Evolutionary conservation across 2,888 invertebrate species (phyloP), one percentile per base, ranked within the genome.

Genomic region (Cactoblastis cactorum): DNA sequence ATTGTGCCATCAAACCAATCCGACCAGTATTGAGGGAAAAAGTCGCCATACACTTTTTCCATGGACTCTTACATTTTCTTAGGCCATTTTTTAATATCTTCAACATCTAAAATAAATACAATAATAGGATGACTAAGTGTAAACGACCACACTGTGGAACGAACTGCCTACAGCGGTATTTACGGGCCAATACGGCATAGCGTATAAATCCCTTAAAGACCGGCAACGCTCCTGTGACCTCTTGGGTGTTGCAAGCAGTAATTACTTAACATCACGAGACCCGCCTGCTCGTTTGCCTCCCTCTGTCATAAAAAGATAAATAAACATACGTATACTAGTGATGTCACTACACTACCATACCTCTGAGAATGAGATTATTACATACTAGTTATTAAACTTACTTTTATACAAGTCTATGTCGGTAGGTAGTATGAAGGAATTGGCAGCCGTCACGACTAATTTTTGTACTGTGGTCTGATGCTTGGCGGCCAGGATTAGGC

Each of bases 81-180:
- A 4, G 96, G 96, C 97, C 97, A 97, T 39, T 91, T 91, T 49
- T 91, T 92, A 1, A 96, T 90, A 71, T 96, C 94, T 53, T 92
- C 87, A 39, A 95, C 92, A 66, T 86, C 94, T 94, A 69, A 19
- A 85, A 87, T 45, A 32, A 37, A n/a, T 28, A 38, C 62, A 12
- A 8, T 32, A 8, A 8, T 8, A 22, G 3, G 22, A 5, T 4
- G 22, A 22, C 22, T 22, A 4, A 22, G 3, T 5, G 3, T 22
- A 22, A 22, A 22, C 22, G 3, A 28, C 8, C 8, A 28, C 28
- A 28, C n/a, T n/a, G n/a, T n/a, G n/a, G n/a, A n/a, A n/a, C n/a
- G n/a, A n/a, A n/a, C n/a, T n/a, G n/a, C n/a, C n/a, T n/a, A n/a
- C n/a, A n/a, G n/a, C n/a, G n/a, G n/a, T n/a, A n/a, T n/a, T n/a